These are phyloP conservation scores for Drosophila arizonae DNA, from an alignment of 1,140 invertebrate genomes.

Conservation along the genomic window DNA sequence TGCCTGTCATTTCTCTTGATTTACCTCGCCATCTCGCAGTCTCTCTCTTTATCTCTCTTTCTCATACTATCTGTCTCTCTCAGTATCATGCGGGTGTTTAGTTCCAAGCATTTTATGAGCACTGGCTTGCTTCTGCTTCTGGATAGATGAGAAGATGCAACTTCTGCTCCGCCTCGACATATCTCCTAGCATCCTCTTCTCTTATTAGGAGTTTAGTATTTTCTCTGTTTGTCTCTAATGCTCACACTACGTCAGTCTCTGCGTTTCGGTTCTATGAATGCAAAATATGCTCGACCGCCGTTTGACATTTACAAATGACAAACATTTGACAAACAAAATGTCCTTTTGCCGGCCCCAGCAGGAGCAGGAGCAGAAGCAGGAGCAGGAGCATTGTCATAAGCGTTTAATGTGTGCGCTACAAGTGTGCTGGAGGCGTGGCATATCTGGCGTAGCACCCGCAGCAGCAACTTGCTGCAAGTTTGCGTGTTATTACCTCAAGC, in stretches of 20 bases:
- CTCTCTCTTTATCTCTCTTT: not conserved
- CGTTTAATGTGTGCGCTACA: constrained; percentile 60
- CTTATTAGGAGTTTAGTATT: constrained; percentile 18
- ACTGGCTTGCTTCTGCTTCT: constrained; percentile 38
- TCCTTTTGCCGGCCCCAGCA: constrained; percentile 12
- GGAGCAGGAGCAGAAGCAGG: not conserved
- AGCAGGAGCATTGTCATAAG: constrained; percentile 46
- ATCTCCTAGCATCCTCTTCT: not conserved
- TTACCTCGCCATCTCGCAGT: not conserved
- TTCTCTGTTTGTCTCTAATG: not conserved
- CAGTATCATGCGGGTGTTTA: constrained; percentile 63
- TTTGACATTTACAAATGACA: constrained; percentile 82
- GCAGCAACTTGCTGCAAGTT: constrained; percentile 29
- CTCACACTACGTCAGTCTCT: not conserved
- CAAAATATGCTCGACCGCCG: constrained; percentile 79
- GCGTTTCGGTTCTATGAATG: constrained; percentile 38
- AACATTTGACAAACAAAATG: constrained; percentile 81
- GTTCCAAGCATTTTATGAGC: constrained; percentile 58
- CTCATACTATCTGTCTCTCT: not conserved
- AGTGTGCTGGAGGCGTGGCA: constrained; percentile 21
- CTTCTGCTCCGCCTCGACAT: not conserved
- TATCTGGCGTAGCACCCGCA: constrained; percentile 58
- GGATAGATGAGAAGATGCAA: not conserved
- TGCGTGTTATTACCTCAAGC: constrained; percentile 22
- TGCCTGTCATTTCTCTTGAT: constrained; percentile 10